phyloP scores from a whole-genome alignment of 2,888 invertebrate species.

The Leucophenga maculata region DNA sequence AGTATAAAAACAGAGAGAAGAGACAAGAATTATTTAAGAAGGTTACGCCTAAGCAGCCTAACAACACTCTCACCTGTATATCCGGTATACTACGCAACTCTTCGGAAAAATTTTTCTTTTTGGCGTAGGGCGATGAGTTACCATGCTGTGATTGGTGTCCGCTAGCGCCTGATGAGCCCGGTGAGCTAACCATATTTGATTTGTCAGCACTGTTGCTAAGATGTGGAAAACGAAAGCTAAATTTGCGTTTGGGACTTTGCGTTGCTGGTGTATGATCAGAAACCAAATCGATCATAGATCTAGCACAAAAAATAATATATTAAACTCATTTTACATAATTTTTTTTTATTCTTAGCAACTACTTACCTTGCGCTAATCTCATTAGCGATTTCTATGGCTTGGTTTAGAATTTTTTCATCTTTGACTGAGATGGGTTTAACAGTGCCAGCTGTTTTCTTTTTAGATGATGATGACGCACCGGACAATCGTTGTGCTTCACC shows the following conservation, averaged over 20 bases:
- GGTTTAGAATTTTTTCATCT: constrained; percentile 91
- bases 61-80: constrained; percentile 80
- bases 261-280: constrained; percentile 74
- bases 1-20: constrained; percentile 12
- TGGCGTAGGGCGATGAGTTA: constrained; percentile 68
- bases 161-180: constrained; percentile 40
- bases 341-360: neutral
- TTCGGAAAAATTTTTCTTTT: constrained; percentile 88
- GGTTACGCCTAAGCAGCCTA: neutral
- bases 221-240: constrained; percentile 83
- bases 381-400: constrained; percentile 93
- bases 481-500: constrained; percentile 56
- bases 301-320: constrained; percentile 46
- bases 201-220: constrained; percentile 64
- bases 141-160: constrained; percentile 60
- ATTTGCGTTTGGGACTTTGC: constrained; percentile 82
- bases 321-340: neutral
- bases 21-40: constrained; percentile 1
- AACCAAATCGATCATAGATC: constrained; percentile 78
- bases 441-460: constrained; percentile 72
- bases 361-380: constrained; percentile 85
- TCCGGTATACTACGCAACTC: constrained; percentile 89
- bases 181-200: constrained; percentile 43
- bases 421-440: constrained; percentile 92
- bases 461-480: constrained; percentile 53